These are phyloP conservation scores for Cerastoderma edule DNA, from an alignment of 2,888 invertebrate species.

Conservation along the genomic window DNA sequence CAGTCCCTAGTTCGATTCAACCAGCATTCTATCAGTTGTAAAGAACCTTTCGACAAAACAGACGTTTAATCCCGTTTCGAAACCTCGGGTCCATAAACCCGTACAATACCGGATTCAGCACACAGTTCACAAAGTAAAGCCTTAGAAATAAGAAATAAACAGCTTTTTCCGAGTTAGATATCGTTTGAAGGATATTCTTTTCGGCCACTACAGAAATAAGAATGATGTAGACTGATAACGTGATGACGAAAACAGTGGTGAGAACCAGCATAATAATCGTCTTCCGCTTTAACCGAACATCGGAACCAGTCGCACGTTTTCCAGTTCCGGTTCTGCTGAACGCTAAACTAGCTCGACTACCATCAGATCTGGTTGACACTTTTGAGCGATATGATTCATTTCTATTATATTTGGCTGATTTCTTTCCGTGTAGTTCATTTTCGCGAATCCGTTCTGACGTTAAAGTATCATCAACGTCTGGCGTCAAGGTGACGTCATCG, in stretches of 20 bases:
- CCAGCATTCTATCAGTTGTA: no score
- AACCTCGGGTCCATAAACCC: conserved; percentile 34
- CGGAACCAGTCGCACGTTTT: not conserved
- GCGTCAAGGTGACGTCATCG: no score
- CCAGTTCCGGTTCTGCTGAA: not conserved
- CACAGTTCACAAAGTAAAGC: conserved; percentile 34
- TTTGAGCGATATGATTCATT: no score
- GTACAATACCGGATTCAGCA: conserved; percentile 38
- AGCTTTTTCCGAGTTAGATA: conserved; percentile 21
- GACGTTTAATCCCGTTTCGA: conserved; percentile 6
- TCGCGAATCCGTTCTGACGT: no score
- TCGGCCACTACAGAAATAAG: conserved; percentile 22
- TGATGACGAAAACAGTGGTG: conserved; percentile 30
- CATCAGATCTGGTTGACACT: no score
- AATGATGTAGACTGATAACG: conserved; percentile 27
- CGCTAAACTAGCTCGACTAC: no score
- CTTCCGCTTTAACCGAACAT: conserved; percentile 13
- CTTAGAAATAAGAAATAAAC: conserved; percentile 34
- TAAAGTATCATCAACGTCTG: no score
- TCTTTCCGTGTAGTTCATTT: no score
- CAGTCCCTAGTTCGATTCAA: no score
- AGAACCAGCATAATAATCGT: conserved; percentile 38
- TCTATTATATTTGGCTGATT: no score
- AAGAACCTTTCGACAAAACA: conserved; percentile 28
- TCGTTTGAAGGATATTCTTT: conserved; percentile 17